Percentiles rank a stretch among this genome's conserved stretches.
phyloP scores from a whole-genome alignment of 2,797 vertebrate genomes.

The Pachyuromys duprasi region DNA sequence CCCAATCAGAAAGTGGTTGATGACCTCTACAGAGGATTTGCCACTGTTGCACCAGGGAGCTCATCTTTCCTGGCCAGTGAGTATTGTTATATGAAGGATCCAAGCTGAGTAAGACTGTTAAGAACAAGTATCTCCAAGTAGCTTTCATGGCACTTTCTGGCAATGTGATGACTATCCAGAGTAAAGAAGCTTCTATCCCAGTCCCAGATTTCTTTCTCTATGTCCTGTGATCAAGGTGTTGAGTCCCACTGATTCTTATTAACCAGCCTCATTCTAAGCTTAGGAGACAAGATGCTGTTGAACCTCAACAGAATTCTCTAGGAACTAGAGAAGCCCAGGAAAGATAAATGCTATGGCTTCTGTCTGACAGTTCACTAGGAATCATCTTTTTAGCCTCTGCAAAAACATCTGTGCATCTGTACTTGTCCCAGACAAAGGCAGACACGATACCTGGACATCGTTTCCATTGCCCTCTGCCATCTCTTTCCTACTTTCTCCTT shows the following conservation, averaged over 20 bases:
- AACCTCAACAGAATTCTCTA: not conserved
- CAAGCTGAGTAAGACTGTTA: not conserved
- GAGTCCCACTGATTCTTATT: no score
- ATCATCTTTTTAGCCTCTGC: not conserved
- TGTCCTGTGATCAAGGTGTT: no score
- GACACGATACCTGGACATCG: not conserved
- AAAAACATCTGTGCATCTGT: not conserved
- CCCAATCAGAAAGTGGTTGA: not conserved
- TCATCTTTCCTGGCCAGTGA: not conserved
- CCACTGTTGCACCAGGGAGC: not conserved
- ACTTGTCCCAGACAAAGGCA: not conserved
- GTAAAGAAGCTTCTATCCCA: no score
- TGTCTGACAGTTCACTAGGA: not conserved
- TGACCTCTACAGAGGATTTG: not conserved
- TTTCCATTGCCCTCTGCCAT: not conserved
- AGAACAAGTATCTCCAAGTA: not conserved
- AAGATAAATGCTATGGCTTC: not conserved
- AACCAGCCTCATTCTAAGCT: no score
- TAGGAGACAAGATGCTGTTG: no score
- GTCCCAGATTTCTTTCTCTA: no score
- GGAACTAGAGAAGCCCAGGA: slow-evolving; percentile 11
- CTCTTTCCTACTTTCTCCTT: not conserved
- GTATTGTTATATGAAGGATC: not conserved
- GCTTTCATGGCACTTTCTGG: not conserved
- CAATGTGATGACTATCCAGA: not conserved